Conservation (phyloP, 2,888 invertebrate species). For the Cerceris ruficornis region DNA sequence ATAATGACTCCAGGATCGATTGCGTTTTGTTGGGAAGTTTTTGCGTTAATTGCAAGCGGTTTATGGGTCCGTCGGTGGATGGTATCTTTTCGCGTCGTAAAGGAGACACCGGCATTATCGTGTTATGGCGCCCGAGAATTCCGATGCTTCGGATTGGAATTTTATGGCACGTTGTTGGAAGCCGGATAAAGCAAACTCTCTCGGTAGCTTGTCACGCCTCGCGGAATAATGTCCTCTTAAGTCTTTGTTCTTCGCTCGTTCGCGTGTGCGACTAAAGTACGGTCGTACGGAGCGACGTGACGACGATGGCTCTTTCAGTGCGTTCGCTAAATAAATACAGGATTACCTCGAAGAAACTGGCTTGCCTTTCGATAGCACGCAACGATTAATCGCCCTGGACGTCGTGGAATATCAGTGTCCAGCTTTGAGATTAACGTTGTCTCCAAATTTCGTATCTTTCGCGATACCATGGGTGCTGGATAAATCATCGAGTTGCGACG, state of each 20-base stretch:
- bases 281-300: conserved; percentile 27
- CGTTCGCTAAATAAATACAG: conserved; percentile 35
- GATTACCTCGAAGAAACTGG: conserved; percentile 27
- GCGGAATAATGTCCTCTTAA: conserved; percentile 29
- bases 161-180: conserved; percentile 1
- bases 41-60: not conserved
- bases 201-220: conserved; percentile 33
- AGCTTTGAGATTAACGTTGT: no score
- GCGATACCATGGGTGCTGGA: no score
- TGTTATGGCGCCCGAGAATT: not conserved
- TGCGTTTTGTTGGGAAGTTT: not conserved
- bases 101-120: conserved; percentile 14
- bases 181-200: conserved; percentile 29
- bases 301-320: conserved; percentile 26
- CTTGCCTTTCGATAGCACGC: conserved; percentile 21
- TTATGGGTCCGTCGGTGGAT: conserved; percentile 7
- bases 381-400: conserved; percentile 17
- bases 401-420: no score
- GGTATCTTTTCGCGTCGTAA: conserved; percentile 5
- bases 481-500: no score
- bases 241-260: conserved; percentile 43
- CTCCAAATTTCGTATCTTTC: no score
- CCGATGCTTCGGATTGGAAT: conserved; percentile 6
- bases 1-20: not conserved
- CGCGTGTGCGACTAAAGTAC: conserved; percentile 28